Evolutionary conservation across 2,797 vertebrate genomes (phyloP), one percentile per base, ranked within the genome.

Genomic region (Hipposideros larvatus): DNA sequence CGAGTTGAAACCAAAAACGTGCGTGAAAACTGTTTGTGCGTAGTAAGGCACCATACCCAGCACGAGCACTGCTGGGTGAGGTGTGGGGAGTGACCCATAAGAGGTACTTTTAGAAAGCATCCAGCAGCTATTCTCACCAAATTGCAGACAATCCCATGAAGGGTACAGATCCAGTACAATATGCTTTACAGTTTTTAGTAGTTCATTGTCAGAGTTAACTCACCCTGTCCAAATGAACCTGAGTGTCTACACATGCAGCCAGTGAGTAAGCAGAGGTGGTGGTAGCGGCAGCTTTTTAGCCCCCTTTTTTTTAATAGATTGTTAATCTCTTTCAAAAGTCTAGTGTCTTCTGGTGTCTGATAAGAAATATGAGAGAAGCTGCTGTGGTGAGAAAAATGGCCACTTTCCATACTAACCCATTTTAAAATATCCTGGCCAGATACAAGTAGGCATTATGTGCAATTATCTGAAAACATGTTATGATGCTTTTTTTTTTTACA

Each of bases 41-140:
- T 2, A 0, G 0, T 4, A 0, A 75, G 51, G 55, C 7, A 0
- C 24, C 46, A 1, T 0, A 2, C 43, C 55, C 87, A 7, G 53
- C 41, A 41, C 19, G 8, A 7, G 28, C 75, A 1, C 61, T 8
- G 9, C 4, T 1, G 14, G n/a, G 51, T 16, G 19, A 0, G 53
- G 11, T 41, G 28, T 19, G 2, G 4, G 4, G 53, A 10, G 34
- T 19, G n/a, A 21, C 14, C 34, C 55, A 75, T 13, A 11, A 73
- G 41, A 59, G 51, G 18, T 16, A 0, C 34, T 57, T 34, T 43
- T 5, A 37, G 14, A 65, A 70, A n/a, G 34, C 6, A 10, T 48
- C 70, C 6, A 4, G 51, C 51, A 51, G 51, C 11, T 11, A 11
- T 15, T 51, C 51, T 51, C 51, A 51, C 51, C 65, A 1, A 31